Evolutionary conservation across 2,113 vertebrate genomes (phyloP), one percentile per base, ranked within the genome.

Genomic region (Macquaria australasica): DNA sequence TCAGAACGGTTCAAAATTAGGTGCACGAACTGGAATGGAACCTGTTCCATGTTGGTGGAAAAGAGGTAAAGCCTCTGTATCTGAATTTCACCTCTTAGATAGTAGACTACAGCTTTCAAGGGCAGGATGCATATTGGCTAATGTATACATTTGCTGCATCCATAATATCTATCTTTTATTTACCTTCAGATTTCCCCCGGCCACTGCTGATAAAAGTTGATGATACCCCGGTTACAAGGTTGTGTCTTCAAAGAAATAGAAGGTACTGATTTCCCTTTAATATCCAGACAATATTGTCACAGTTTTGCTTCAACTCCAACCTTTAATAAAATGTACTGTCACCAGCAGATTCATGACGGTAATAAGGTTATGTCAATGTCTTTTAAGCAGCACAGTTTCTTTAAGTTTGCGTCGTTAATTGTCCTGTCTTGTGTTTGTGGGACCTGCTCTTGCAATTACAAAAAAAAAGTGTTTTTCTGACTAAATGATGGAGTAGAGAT

Each of bases 221-320:
- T 82, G 56, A 66, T n/a, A 53, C 15, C 10, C 20, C 16, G 25
- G 34, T n/a, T 21, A 66, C 58, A 69, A 18, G 48, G 28, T 34
- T 72, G 37, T 25, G 15, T 71, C 34, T 60, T 81, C 11, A n/a
- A 50, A 81, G 59, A 68, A 58, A 34, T 1, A n/a, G 28, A 55
- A 28, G 4, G 8, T 5, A 6, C 28, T 56, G 48, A 39, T 59
- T 51, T 50, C 70, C n/a, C 21, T 62, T 59, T 62, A 31, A 53
- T 34, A 60, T 12, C 37, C 10, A 50, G 25, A 41, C 12, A 75
- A 79, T 48, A 56, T 45, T 85, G 18, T 67, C 25, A 48, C 64
- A 18, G n/a, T 25, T 69, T 23, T 80, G 10, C 53, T 45, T 45
- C 45, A 77, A 64, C 39, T 63, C 20, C 5, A 76, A 37, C 58